Percentiles rank a stretch among this genome's conserved stretches.
phyloP scores from a whole-genome alignment of 2,797 vertebrate species.

The Scyliorhinus canicula region DNA sequence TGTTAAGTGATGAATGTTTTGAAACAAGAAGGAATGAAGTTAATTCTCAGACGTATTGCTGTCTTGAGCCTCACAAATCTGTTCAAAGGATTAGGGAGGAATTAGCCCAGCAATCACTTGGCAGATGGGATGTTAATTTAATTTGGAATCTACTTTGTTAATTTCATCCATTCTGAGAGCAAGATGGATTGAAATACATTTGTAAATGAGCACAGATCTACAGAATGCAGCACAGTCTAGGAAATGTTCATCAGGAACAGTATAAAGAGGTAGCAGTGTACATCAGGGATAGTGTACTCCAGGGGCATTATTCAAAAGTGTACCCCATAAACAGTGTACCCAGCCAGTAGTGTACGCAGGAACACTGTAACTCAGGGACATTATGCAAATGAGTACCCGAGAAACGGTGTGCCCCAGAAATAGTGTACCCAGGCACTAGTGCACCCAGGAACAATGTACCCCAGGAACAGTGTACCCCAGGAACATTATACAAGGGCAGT shows the following conservation, averaged over 20 bases:
- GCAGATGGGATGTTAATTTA: neutral
- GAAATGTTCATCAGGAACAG: neutral
- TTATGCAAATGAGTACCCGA: no score
- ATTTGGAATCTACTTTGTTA: neutral
- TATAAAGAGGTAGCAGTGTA: neutral
- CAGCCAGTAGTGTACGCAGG: neutral
- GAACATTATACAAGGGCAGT: neutral
- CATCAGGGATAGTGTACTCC: neutral
- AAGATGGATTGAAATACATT: neutral
- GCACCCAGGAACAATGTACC: neutral
- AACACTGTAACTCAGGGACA: neutral
- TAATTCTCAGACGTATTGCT: neutral
- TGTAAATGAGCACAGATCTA: neutral
- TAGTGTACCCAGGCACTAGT: no score
- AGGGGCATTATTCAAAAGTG: neutral
- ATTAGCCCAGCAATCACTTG: neutral
- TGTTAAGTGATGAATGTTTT: neutral
- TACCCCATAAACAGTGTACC: neutral
- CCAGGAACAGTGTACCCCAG: neutral
- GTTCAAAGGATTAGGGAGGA: neutral
- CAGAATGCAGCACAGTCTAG: no score
- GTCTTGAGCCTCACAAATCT: neutral
- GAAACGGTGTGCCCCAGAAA: neutral
- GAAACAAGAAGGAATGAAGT: neutral
- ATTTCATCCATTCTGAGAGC: neutral